Evolutionary conservation across 2,888 invertebrate species (phyloP), one percentile per base, ranked within the genome.

Genomic region (Machimus rusticus): DNA sequence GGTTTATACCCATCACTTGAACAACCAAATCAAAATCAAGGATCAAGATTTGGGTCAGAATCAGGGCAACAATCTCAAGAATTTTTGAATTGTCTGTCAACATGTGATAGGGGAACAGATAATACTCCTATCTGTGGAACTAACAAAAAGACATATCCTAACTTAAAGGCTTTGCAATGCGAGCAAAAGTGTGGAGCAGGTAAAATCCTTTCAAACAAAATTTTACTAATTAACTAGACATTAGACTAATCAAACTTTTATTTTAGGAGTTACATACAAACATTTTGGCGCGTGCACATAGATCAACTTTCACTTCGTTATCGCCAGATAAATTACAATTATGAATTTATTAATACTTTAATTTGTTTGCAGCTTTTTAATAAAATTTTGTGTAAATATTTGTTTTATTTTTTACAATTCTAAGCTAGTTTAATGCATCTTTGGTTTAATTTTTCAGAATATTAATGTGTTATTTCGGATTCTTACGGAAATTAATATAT

Each of bases 151-250:
- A 85, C 85, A 5, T 85, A 85, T 74, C 74, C 74, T 28, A 85
- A 46, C 31, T 31, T 85, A 46, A 74, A 31, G 4, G 74, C 43
- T 5, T 12, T 85, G 43, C 43, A 74, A 74, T 85, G 85, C 16
- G 85, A 74, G 5, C 39, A 85, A 9, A 43, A n/a, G 14, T 85
- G 85, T 85, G 85, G 85, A 46, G 85, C 85, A 74, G 85, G 85
- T 85, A 66, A 85, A 14, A 28, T 28, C 4, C 23, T n/a, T 2
- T n/a, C 14, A n/a, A 43, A 78, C 39, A n/a, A 19, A 8, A 39
- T 39, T 19, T 43, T 9, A 23, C 23, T n/a, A n/a, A n/a, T n/a
- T n/a, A n/a, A n/a, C n/a, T n/a, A n/a, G n/a, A n/a, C n/a, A n/a
- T n/a, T n/a, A 16, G 16, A 12, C 12, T 39, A 31, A 76, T 76